A percentile compares a stretch with the other conserved stretches of the same genome.
These are phyloP conservation scores for Oxycera nigricornis DNA, from an alignment of 2,888 invertebrate species.

Conservation along the genomic window DNA sequence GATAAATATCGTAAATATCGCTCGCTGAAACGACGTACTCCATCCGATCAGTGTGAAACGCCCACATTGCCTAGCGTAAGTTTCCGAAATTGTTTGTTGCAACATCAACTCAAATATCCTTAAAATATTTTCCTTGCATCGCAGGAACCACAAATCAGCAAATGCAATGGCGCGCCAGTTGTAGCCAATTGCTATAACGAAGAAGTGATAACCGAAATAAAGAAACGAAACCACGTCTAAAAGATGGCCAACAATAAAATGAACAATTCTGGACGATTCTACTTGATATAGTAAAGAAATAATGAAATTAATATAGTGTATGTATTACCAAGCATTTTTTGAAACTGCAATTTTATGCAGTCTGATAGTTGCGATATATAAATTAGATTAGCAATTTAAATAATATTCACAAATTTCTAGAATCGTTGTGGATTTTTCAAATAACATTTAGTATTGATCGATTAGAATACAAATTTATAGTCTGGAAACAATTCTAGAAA, in stretches of 20 bases:
- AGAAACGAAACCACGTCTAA: constrained; percentile 46
- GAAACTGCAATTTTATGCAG: constrained; percentile 24
- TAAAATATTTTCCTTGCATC: not conserved
- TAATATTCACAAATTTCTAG: not conserved
- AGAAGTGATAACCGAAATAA: constrained; percentile 40
- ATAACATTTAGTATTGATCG: not conserved
- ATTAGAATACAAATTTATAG: not conserved
- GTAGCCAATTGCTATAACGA: constrained; percentile 44
- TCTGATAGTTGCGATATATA: not conserved
- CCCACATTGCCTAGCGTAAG: constrained; percentile 41
- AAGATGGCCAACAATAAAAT: not conserved
- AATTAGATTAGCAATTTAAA: constrained; percentile 9
- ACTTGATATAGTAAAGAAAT: constrained; percentile 2
- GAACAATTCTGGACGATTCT: constrained; percentile 13
- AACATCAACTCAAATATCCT: not conserved
- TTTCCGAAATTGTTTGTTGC: not conserved
- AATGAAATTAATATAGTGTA: not conserved
- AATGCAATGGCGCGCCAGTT: constrained; percentile 40
- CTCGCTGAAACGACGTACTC: constrained; percentile 52
- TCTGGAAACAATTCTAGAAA: constrained; percentile 18
- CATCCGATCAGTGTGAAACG: constrained; percentile 42
- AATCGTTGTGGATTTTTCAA: not conserved
- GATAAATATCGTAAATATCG: constrained; percentile 49
- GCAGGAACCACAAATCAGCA: constrained; percentile 39
- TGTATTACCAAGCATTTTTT: not conserved